Percentiles rank a stretch among this genome's conserved stretches.
Conservation (phyloP, 2,888 invertebrate genomes). For the Horisme vitalbata region DNA sequence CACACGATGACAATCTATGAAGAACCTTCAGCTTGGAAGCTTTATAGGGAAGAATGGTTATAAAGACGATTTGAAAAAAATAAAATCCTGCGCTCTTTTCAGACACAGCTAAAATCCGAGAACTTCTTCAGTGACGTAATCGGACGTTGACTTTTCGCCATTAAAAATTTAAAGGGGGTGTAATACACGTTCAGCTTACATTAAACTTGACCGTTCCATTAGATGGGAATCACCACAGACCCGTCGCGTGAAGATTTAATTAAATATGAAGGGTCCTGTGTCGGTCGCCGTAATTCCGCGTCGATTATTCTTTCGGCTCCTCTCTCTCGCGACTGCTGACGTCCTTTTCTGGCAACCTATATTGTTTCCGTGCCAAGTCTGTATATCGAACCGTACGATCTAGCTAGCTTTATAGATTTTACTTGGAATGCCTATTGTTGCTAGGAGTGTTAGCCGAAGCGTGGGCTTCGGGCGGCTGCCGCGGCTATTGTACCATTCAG, state of each 20-base stretch:
- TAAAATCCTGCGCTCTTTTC: background rate
- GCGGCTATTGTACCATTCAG: constrained; percentile 27
- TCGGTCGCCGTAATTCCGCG: constrained; percentile 54
- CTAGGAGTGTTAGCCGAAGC: constrained; percentile 35
- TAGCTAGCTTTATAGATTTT: constrained; percentile 63
- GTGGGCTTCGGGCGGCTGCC: constrained; percentile 31
- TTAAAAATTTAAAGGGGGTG: constrained; percentile 25
- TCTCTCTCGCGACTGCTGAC: constrained; percentile 60
- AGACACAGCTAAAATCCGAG: constrained; percentile 2
- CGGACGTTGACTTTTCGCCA: constrained; percentile 29
- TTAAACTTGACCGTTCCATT: constrained; percentile 41
- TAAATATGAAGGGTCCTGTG: constrained; percentile 58
- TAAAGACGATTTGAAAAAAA: no score
- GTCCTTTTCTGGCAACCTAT: constrained; percentile 72
- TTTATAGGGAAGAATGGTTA: no score
- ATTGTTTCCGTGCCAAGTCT: constrained; percentile 71
- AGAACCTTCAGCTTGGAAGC: no score
- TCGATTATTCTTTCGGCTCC: constrained; percentile 57
- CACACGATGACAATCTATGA: no score
- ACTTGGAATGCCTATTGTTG: constrained; percentile 39
- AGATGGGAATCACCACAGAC: constrained; percentile 44
- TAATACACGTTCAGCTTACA: constrained; percentile 27
- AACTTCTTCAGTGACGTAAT: constrained; percentile 24
- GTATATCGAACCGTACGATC: constrained; percentile 66
- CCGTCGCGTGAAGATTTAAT: constrained; percentile 53